Percentiles rank a stretch among this genome's conserved stretches.
Evolutionary conservation across 2,113 vertebrate species (phyloP).

Genomic region (Amphiprion percula): DNA sequence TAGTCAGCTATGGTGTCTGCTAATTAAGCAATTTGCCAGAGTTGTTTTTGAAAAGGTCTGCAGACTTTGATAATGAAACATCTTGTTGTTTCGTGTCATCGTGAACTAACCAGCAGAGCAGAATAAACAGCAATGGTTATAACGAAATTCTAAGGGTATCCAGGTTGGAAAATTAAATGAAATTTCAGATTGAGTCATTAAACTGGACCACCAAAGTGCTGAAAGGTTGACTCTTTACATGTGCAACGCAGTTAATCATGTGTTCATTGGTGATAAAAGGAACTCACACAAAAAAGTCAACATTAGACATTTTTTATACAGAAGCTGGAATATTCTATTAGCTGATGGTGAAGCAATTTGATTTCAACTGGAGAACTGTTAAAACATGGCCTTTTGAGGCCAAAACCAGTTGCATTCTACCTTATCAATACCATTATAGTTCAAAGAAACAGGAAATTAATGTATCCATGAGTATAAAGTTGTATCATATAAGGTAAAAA

Average conservation of each 20-base stretch:
- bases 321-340: neutral
- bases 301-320: neutral
- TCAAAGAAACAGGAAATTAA: neutral
- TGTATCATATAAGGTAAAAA: no score
- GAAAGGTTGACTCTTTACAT: neutral
- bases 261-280: neutral
- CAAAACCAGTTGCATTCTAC: neutral
- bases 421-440: neutral
- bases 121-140: neutral
- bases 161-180: neutral
- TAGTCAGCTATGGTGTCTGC: neutral
- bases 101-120: neutral
- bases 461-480: no score
- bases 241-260: neutral
- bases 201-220: neutral
- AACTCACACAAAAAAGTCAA: neutral
- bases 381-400: neutral
- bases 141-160: neutral
- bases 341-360: neutral
- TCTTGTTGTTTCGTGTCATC: neutral
- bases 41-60: neutral
- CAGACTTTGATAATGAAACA: conserved; percentile 4
- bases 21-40: neutral
- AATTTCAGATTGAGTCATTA: neutral
- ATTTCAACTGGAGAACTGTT: neutral